These are phyloP conservation scores for Erpornis zantholeuca DNA, from an alignment of 2,113 vertebrate species.

Conservation along the genomic window DNA sequence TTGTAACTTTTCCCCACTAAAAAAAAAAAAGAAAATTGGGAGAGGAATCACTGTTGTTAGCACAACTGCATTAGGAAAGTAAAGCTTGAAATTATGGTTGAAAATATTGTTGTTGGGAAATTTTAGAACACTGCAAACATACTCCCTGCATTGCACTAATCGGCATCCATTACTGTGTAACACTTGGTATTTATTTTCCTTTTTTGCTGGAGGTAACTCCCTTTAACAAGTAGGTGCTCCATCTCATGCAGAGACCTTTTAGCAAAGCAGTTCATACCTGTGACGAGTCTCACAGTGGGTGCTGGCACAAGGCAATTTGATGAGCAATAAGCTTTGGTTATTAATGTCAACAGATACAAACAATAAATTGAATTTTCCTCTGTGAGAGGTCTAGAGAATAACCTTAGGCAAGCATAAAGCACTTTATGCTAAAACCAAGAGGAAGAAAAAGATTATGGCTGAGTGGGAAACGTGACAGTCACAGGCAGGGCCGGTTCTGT, in stretches of 20 bases:
- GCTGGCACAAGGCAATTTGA: not conserved
- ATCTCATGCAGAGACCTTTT: not conserved
- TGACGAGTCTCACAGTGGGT: not conserved
- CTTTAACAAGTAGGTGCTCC: not conserved
- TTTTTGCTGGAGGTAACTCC: not conserved
- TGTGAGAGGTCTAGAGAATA: not conserved
- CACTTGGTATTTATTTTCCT: not conserved
- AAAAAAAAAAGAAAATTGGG: not conserved
- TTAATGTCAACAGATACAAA: slow-evolving; percentile 2
- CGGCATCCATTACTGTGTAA: not conserved
- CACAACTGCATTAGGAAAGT: not conserved
- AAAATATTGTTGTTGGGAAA: not conserved
- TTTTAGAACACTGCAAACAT: not conserved
- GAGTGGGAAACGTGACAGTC: not conserved
- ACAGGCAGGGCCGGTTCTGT: not conserved
- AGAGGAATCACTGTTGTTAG: not conserved
- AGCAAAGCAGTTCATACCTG: not conserved
- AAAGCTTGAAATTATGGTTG: not conserved
- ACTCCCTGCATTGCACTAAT: not conserved
- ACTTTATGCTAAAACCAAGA: not conserved
- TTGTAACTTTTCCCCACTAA: not conserved
- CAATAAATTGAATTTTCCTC: not conserved
- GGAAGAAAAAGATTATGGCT: not conserved
- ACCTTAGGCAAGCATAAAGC: not conserved
- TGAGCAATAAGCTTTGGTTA: not conserved